These are phyloP conservation scores for Scaptomyza caliginosa DNA, from an alignment of 2,888 invertebrate species.

Conservation along the genomic window DNA sequence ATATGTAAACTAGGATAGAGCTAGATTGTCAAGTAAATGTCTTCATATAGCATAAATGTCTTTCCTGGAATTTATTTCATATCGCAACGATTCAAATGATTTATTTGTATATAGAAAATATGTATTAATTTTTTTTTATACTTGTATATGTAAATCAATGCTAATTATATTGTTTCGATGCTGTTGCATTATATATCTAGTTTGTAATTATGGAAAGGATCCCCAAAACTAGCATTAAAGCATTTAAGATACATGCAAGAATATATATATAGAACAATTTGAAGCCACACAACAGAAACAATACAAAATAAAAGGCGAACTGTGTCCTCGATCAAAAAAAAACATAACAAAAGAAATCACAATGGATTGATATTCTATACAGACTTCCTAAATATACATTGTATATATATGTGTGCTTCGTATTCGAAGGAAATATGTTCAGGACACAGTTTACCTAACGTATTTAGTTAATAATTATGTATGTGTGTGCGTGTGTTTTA, in stretches of 20 bases:
- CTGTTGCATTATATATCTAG: slow-evolving; percentile 40
- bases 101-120: slow-evolving; percentile 32
- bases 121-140: slow-evolving; percentile 7
- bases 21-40: slow-evolving; percentile 27
- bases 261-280: slow-evolving; percentile 59
- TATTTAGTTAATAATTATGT: slow-evolving; percentile 34
- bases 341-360: slow-evolving; percentile 26
- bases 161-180: slow-evolving; percentile 42
- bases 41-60: slow-evolving; percentile 49
- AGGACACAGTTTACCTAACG: slow-evolving; percentile 46
- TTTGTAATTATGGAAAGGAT: slow-evolving; percentile 31
- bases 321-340: slow-evolving; percentile 39
- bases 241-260: slow-evolving; percentile 30
- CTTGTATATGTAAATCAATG: slow-evolving; percentile 9
- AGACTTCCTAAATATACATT: slow-evolving; percentile 49
- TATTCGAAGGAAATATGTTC: slow-evolving; percentile 44
- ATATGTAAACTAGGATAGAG: slow-evolving; percentile 3
- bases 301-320: slow-evolving; percentile 29
- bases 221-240: slow-evolving; percentile 38
- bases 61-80: slow-evolving; percentile 46
- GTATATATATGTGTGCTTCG: slow-evolving; percentile 45
- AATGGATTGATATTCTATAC: slow-evolving; percentile 41
- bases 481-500: slow-evolving; percentile 52
- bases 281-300: slow-evolving; percentile 32
- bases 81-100: slow-evolving; percentile 49